Conservation (phyloP, 2,888 invertebrate species). For the Trisateles emortualis region DNA sequence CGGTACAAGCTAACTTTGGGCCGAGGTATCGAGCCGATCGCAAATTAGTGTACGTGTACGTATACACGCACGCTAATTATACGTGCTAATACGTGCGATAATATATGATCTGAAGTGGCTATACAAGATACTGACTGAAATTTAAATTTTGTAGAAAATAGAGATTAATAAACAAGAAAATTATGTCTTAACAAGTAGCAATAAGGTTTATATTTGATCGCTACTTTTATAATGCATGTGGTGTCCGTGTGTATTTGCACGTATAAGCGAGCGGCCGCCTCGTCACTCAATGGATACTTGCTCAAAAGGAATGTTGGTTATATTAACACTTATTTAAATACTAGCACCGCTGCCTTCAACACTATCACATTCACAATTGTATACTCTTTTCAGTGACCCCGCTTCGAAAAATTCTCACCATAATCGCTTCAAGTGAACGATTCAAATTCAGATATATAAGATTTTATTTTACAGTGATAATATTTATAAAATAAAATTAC, state of each 20-base stretch:
- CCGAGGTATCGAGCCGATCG: conserved; percentile 17
- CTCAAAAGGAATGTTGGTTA: conserved; percentile 65
- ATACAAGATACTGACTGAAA: neutral
- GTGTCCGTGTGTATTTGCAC: neutral
- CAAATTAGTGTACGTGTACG: neutral
- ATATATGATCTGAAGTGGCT: neutral
- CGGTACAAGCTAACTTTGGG: conserved; percentile 47
- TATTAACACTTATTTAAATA: conserved; percentile 59
- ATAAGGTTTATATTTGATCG: neutral
- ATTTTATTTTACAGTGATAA: neutral
- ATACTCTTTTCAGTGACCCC: conserved; percentile 10
- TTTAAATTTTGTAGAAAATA: too few relatives aligned
- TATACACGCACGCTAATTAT: neutral
- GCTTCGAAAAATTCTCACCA: neutral
- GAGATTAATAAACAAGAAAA: too few relatives aligned
- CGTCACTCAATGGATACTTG: conserved; percentile 32
- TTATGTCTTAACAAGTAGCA: neutral
- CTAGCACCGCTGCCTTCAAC: conserved; percentile 69
- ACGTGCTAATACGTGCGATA: neutral
- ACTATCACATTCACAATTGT: conserved; percentile 59
- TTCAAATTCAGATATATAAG: neutral
- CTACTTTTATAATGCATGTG: neutral
- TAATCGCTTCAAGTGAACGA: neutral
- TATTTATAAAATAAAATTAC: neutral
- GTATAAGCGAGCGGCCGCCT: conserved; percentile 1